Evolutionary conservation across 2,797 vertebrate species (phyloP), one percentile per base, ranked within the genome.

Genomic region (Otolemur crassicaudatus): DNA sequence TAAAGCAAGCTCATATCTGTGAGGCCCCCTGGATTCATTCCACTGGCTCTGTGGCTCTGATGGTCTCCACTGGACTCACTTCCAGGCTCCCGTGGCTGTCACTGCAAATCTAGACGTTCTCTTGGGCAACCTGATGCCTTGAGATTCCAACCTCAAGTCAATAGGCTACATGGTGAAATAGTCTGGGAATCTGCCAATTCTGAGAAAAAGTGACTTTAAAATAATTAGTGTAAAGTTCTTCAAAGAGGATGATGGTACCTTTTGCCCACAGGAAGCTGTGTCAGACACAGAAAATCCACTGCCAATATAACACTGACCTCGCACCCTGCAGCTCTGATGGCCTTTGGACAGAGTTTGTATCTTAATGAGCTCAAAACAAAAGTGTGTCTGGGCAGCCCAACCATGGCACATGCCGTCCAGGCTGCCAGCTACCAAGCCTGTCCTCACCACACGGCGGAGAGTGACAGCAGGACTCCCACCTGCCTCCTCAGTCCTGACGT

Each of bases 1-100:
- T 20, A 16, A 34, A 11, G 56, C 0, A 16, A 58, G 65, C 27
- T 0, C 0, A 0, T 5, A 16, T 14, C 23, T 9, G 0, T 0
- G 31, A 46, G 60, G 83, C 37, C 43, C 46, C 6, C 1, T 0
- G 12, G 20, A 19, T 5, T 43, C n/a, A 10, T 5, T 4, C 3
- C 22, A 0, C 1, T 5, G 16, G 61, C 23, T 2, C 34, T 2
- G 2, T 10, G 25, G 58, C 80, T 27, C n/a, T 5, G 31, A 34
- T 17, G 0, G 2, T 22, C n/a, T 65, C n/a, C 37, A 2, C 3
- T 22, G 29, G 5, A 2, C 25, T 6, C 22, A 9, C 34, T 63
- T n/a, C 53, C 14, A 7, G 37, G 29, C 17, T 19, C 20, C 27
- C 37, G 14, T 0, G 20, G 43, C 14, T n/a, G 0, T n/a, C 14